Evolutionary conservation across 2,888 invertebrate genomes (phyloP).

Genomic region (Leptopilina syphax): DNA sequence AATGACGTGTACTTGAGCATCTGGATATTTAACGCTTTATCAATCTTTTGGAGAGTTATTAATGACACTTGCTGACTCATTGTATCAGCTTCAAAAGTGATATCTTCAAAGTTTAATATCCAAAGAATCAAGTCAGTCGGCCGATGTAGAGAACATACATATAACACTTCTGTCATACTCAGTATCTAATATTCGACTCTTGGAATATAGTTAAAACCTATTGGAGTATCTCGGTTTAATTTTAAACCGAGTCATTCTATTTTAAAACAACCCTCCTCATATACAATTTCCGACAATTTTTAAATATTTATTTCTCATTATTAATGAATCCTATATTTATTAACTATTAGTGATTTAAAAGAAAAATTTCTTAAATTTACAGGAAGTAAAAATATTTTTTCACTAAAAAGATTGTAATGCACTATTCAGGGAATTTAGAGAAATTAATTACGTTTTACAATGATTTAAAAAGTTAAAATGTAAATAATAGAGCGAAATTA

Average conservation of each 20-base stretch:
- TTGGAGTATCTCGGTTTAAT: background rate
- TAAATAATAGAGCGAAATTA: no score
- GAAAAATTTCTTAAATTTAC: no score
- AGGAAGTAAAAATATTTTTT: no score
- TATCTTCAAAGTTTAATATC: conserved; percentile 74
- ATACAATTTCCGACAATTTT: no score
- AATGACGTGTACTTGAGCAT: conserved; percentile 60
- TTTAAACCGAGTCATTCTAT: background rate
- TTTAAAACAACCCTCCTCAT: no score
- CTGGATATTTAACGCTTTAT: conserved; percentile 70
- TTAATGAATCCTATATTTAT: no score
- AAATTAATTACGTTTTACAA: no score
- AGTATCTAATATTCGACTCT: conserved; percentile 21
- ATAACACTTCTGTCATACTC: conserved; percentile 37
- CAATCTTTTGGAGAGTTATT: conserved; percentile 69
- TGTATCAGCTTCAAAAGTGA: conserved; percentile 57
- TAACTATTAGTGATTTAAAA: no score
- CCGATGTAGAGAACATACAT: conserved; percentile 45
- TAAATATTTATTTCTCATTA: no score
- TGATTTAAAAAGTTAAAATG: no score
- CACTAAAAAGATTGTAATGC: no score
- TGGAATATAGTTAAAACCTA: background rate
- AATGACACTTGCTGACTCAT: conserved; percentile 73
- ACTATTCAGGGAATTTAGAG: no score
- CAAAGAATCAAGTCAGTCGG: conserved; percentile 68